Evolutionary conservation across 2,888 invertebrate species (phyloP).

Genomic region (Leptodirus hochenwartii): DNA sequence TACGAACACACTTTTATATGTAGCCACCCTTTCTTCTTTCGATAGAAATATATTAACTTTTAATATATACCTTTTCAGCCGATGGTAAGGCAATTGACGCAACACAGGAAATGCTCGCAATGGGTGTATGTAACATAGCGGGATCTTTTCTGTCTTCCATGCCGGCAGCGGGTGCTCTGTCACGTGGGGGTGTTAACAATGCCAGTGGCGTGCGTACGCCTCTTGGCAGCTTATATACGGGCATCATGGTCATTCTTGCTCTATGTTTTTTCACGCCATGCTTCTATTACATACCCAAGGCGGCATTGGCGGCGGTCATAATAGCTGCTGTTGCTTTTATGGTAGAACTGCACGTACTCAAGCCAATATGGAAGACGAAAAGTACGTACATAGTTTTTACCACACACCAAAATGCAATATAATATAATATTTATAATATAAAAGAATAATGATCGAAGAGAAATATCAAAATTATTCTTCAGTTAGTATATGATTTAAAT

Average conservation of each 20-base stretch:
- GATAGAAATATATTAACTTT: neutral
- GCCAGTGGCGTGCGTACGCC: conserved; percentile 52
- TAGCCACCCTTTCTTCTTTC: no score
- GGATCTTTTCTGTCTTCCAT: conserved; percentile 51
- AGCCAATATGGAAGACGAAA: conserved; percentile 46
- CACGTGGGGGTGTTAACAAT: conserved; percentile 49
- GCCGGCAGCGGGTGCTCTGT: conserved; percentile 43
- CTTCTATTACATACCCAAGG: conserved; percentile 43
- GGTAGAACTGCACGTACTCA: conserved; percentile 42
- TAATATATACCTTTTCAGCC: conserved; percentile 23
- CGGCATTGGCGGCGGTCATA: conserved; percentile 49
- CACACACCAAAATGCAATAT: neutral
- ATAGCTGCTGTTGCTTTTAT: conserved; percentile 53
- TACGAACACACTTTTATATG: no score
- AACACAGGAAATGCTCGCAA: conserved; percentile 51
- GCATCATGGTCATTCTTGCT: conserved; percentile 31
- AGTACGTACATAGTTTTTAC: conserved; percentile 26
- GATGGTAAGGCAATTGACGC: conserved; percentile 43
- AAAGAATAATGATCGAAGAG: conserved; percentile 3
- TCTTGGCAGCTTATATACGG: conserved; percentile 44
- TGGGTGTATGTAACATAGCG: conserved; percentile 43
- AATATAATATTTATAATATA: neutral
- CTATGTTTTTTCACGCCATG: conserved; percentile 45
- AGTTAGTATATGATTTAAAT: neutral
- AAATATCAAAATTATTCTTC: neutral